Evolutionary conservation across 2,888 invertebrate genomes (phyloP), one percentile per base, ranked within the genome.

Genomic region (Morpho deidamia): DNA sequence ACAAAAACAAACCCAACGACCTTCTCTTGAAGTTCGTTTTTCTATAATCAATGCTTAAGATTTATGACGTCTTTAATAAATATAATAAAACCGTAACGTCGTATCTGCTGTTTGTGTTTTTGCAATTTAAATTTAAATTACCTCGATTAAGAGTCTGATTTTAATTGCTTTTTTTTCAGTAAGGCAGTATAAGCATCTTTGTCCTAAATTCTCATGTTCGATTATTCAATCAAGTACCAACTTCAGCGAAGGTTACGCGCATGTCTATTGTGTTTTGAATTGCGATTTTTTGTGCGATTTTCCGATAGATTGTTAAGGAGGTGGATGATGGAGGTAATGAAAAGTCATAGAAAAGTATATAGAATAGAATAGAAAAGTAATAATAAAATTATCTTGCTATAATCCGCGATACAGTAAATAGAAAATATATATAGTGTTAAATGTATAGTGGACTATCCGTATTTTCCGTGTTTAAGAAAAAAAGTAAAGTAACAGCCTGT

Each of bases 121-220:
- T 43, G 12, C 48, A 45, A 58, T 58, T 56, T 59, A 32, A 53
- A 58, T 49, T 45, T 51, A 54, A 51, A 51, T 41, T 43, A 11
- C 11, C 35, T 53, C 34, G 23, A 9, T 32, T 55, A 63, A 60
- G 55, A 61, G 60, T 58, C 52, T 47, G 33, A 45, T 65, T 60
- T 62, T 45, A 39, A 14, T 53, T 48, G 7, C 35, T n/a, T 2
- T 2, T 40, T 48, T 54, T 34, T 40, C 53, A 58, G 41, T 52
- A 46, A 58, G 53, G 60, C 58, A 56, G 47, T 58, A 51, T 61
- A 49, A 47, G 52, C 42, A 61, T 61, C 58, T 62, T 66, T 63
- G 68, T 67, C 66, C 71, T 70, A 68, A 70, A 74, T 72, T 64
- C 64, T 66, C 61, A 63, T 67, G 65, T 66, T 69, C 65, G 69